A percentile compares a stretch with the other conserved stretches of the same genome.
These are phyloP conservation scores for Altica lythri DNA, from an alignment of 2,888 invertebrate species.

Conservation along the genomic window DNA sequence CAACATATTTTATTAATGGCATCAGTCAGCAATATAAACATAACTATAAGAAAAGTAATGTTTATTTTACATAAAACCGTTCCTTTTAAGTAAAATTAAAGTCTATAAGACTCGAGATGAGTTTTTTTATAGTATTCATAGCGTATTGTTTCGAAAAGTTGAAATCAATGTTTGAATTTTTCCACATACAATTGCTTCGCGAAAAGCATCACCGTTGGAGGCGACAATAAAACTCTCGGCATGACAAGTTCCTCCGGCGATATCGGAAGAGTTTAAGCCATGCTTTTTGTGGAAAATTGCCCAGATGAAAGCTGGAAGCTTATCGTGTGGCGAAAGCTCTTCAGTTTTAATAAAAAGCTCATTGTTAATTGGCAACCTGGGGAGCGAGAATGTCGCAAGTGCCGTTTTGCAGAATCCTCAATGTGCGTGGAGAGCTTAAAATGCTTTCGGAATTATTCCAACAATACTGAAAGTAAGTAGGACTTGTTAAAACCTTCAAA, in stretches of 20 bases:
- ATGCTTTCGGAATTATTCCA: conserved; percentile 32
- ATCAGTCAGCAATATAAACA: no score
- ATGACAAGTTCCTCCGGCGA: conserved; percentile 15
- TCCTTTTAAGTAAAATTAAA: no score
- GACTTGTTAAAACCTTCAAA: conserved; percentile 19
- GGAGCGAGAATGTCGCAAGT: conserved; percentile 38
- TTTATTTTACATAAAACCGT: no score
- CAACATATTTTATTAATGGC: no score
- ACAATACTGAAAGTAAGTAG: conserved; percentile 16
- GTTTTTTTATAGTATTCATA: no score
- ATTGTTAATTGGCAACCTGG: conserved; percentile 44
- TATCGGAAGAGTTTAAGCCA: conserved; percentile 17
- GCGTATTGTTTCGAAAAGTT: no score
- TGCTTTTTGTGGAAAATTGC: conserved; percentile 14
- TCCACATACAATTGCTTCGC: no score
- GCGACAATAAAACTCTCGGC: conserved; percentile 19
- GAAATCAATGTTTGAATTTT: no score
- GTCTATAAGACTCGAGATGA: no score
- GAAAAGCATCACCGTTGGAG: conserved; percentile 11
- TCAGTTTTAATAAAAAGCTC: conserved; percentile 39
- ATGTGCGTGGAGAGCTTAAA: conserved; percentile 37
- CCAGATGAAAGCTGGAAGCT: conserved; percentile 28
- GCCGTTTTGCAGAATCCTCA: conserved; percentile 26
- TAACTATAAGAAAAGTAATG: no score
- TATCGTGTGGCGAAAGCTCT: conserved; percentile 33